These are phyloP conservation scores for Aplysina aerophoba DNA, from an alignment of 37 sponge, comb jelly and placozoan species.

Conservation along the genomic window DNA sequence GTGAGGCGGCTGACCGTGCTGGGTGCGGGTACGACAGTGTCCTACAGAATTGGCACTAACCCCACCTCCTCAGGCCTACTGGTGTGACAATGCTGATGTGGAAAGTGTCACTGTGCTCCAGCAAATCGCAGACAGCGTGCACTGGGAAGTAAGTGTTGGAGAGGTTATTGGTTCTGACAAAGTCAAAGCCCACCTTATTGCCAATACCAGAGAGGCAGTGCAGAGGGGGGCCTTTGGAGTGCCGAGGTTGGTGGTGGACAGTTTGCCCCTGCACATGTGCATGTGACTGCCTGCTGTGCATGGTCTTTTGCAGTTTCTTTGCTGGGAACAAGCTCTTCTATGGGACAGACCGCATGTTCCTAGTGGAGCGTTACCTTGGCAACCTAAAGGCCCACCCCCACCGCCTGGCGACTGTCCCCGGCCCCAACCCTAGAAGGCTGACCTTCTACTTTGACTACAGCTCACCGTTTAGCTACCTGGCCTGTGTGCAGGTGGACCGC, in stretches of 20 bases:
- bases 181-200: conserved; percentile 55
- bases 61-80: conserved; percentile 63
- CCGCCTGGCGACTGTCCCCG: conserved; percentile 31
- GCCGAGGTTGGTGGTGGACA: conserved; percentile 62
- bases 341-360: conserved; percentile 85
- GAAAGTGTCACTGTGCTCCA: conserved; percentile 37
- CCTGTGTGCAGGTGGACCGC: conserved; percentile 42
- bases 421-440: conserved; percentile 34
- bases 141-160: conserved; percentile 23
- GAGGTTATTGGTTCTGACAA: conserved; percentile 16
- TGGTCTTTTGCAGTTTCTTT: conserved; percentile 62
- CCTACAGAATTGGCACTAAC: background rate
- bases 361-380: conserved; percentile 76
- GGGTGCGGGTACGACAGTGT: background rate
- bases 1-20: conserved; percentile 26
- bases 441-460: conserved; percentile 90
- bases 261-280: no score
- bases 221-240: conserved; percentile 91
- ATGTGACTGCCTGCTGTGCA: no score
- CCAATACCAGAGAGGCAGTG: conserved; percentile 82
- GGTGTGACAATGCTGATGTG: conserved; percentile 72
- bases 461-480: conserved; percentile 87
- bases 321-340: conserved; percentile 69
- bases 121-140: conserved; percentile 36
- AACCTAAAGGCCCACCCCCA: conserved; percentile 58